Base-by-base conservation (phyloP, 2,797 vertebrate genomes). In the Danio albolineatus region DNA sequence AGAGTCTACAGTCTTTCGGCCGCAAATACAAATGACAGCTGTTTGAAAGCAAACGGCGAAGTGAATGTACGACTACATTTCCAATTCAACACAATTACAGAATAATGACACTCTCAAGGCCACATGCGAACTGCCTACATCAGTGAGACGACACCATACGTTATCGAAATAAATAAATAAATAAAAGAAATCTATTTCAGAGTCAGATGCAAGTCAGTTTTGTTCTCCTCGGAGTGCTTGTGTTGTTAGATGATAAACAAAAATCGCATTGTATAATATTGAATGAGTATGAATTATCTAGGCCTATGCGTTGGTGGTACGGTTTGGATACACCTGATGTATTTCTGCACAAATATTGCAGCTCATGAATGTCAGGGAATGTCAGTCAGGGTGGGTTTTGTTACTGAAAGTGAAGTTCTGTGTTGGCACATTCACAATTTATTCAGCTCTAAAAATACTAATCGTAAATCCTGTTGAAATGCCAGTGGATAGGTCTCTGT, bases 121-220 rank as follows among this genome's bases (percentile, higher is more conserved):
- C 71, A 39, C 53, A 19, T 36, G 10, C 73, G 73, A 89, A 80
- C 53, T 46, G 46, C 16, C 59, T 77, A 67, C 81, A 73, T 71
- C n/a, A 73, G 84, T 86, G 53, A 17, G 69, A 79, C 87, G 80
- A 84, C 82, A 87, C 73, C 5, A 89, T 90, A 81, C 81, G 90
- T 90, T 82, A 90, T 92, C 90, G 86, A 88, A 73, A 53, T 0
- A 38, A 8, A 38, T 1, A 17, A 1, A 16, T 28, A 28, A 28
- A 28, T 28, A 28, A 1, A 28, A 28, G 1, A 28, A 59, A 62
- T 59, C 13, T 76, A 54, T 64, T 51, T 82, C 64, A 83, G 85
- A 86, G 76, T 41, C 76, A 76, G 81, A 57, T 6, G 57, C 62
- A 77, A 59, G 13, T 62, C 59, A 76, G 56, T 28, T 82, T 79